These are phyloP conservation scores for Nymphicus hollandicus DNA, from an alignment of 2,113 vertebrate genomes.

Conservation along the genomic window DNA sequence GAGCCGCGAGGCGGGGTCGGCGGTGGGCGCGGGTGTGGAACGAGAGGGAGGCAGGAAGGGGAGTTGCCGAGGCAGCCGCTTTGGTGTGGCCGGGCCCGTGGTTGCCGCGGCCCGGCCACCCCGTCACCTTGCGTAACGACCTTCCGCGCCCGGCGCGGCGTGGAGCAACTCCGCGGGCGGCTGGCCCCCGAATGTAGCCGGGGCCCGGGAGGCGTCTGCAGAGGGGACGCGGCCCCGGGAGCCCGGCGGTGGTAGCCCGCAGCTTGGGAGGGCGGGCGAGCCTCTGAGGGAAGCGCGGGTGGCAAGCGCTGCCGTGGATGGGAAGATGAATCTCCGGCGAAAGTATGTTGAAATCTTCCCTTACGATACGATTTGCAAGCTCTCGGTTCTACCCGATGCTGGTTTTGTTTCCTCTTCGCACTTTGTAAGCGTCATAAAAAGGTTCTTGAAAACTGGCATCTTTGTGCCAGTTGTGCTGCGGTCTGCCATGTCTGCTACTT, in stretches of 20 bases:
- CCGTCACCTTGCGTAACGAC: conserved; percentile 30
- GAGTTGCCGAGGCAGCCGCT: neutral
- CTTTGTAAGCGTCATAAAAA: neutral
- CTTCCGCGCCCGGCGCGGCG: neutral
- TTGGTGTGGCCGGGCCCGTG: neutral
- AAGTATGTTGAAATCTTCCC: neutral
- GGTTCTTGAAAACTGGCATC: neutral
- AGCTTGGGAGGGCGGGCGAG: neutral
- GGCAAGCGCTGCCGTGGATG: neutral
- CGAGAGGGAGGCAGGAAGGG: neutral
- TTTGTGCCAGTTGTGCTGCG: neutral
- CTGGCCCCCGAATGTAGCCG: neutral
- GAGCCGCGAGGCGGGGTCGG: neutral
- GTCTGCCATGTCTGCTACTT: neutral
- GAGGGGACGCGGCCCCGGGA: neutral
- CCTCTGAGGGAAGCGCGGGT: neutral
- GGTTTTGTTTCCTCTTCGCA: neutral
- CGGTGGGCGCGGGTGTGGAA: neutral
- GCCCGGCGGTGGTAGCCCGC: neutral
- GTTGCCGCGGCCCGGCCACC: neutral
- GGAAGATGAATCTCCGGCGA: neutral
- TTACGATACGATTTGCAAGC: neutral
- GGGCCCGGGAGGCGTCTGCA: neutral
- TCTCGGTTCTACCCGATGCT: neutral
- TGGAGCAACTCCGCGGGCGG: neutral